Evolutionary conservation across 2,888 invertebrate species (phyloP), one percentile per base, ranked within the genome.

Genomic region (Agrotis exclamationis): DNA sequence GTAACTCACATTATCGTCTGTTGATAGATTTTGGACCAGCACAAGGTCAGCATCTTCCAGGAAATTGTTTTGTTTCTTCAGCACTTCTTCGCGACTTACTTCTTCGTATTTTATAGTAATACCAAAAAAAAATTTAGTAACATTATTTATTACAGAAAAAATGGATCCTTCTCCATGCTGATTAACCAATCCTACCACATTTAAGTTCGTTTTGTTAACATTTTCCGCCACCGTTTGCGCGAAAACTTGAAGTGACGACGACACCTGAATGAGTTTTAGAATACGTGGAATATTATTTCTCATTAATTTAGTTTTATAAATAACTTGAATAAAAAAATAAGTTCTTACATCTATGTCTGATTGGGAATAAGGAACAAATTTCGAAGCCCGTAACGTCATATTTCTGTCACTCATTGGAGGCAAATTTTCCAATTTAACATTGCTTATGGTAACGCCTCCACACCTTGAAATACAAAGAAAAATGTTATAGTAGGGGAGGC

Each of bases 171-270:
- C 63, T 20, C 20, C 28, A n/a, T 20, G 53, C 9, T 78, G 20
- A 48, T 70, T 60, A 6, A 64, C 53, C 51, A 89, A 63, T 33
- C 80, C 85, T 63, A 87, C 58, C 16, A 86, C 70, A 7, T 80
- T 82, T n/a, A 88, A 63, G 7, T 44, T 48, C 45, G 71, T 56
- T 59, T 85, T 87, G 28, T 82, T 84, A 4, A 85, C 44, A 76
- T 89, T 89, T 78, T 89, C 88, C 16, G 81, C 80, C 16, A 88
- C 84, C 6, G 85, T 86, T 87, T 89, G 89, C 5, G 86, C 53
- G 45, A 80, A 86, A 63, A 85, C 70, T 76, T 80, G 77, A 33
- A 88, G 58, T 13, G 88, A 83, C 6, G 83, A 57, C 3, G 68
- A 74, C 16, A 64, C 65, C 88, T 88, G 71, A 16, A 51, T 2